These are phyloP conservation scores for Brevipalpus yothersi DNA, from an alignment of 1,140 invertebrate genomes.

Conservation along the genomic window DNA sequence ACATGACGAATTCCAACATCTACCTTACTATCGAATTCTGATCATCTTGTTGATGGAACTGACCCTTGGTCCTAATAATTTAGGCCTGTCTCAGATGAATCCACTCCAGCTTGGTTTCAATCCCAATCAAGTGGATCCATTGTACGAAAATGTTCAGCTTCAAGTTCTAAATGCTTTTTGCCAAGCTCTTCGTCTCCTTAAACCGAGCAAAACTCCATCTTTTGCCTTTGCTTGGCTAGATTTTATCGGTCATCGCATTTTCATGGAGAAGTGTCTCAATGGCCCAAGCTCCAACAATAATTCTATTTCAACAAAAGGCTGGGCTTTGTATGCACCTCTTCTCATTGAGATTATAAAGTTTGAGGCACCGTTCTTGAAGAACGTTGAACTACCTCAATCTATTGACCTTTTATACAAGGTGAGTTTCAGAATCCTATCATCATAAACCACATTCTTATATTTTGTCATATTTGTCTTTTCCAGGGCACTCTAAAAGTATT, in stretches of 20 bases:
- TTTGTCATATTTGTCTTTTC: not conserved
- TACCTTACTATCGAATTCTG: conserved; percentile 90
- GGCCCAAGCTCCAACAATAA: not conserved
- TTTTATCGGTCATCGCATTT: conserved; percentile 79
- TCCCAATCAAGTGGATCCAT: conserved; percentile 36
- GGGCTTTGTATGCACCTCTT: conserved; percentile 44
- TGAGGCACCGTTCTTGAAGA: conserved; percentile 80
- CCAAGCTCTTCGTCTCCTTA: conserved; percentile 68
- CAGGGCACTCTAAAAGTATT: conserved; percentile 79
- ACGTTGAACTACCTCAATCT: conserved; percentile 78
- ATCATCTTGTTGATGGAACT: conserved; percentile 92
- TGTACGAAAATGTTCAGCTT: conserved; percentile 71
- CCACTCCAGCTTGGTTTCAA: not conserved
- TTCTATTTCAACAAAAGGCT: conserved; percentile 16
- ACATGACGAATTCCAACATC: conserved; percentile 70
- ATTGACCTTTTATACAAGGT: conserved; percentile 69
- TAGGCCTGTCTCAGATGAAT: conserved; percentile 4
- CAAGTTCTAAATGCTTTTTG: conserved; percentile 35
- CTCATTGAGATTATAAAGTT: conserved; percentile 90
- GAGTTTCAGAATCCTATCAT: conserved; percentile 1
- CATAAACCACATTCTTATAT: not conserved
- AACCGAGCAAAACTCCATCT: conserved; percentile 79
- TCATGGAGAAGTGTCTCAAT: conserved; percentile 34
- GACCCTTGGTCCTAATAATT: conserved; percentile 24
- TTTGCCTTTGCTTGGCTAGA: conserved; percentile 98